Percentiles rank a stretch among this genome's conserved stretches.
Conservation (phyloP, 2,113 vertebrate genomes). For the Lethenteron reissneri region DNA sequence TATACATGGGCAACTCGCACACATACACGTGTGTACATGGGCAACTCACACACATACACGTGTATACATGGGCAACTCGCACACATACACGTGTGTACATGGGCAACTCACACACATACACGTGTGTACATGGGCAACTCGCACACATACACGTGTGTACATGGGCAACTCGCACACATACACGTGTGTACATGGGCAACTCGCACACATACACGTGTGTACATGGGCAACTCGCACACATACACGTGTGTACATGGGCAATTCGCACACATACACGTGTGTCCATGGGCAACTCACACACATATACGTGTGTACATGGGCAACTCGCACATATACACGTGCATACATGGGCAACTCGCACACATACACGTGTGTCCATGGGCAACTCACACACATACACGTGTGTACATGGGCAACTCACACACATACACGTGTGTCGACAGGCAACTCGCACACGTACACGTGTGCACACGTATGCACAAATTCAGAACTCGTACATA, state of each 20-base stretch:
- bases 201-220: neutral
- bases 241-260: neutral
- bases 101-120: constrained; percentile 1
- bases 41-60: constrained; percentile 2
- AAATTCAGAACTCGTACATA: neutral
- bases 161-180: neutral
- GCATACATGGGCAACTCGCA: neutral
- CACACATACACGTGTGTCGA: neutral
- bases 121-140: neutral
- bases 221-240: neutral
- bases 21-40: neutral
- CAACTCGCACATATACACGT: constrained; percentile 1
- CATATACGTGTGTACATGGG: neutral
- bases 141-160: neutral
- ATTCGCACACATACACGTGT: neutral
- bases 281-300: neutral
- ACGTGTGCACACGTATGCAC: neutral
- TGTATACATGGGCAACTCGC: too few relatives aligned
- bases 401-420: neutral
- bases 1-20: neutral
- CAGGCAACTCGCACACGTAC: neutral
- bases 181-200: neutral
- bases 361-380: neutral
- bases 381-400: neutral
- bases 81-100: neutral